These are phyloP conservation scores for Thera obeliscata DNA, from an alignment of 2,888 invertebrate species.

Conservation along the genomic window DNA sequence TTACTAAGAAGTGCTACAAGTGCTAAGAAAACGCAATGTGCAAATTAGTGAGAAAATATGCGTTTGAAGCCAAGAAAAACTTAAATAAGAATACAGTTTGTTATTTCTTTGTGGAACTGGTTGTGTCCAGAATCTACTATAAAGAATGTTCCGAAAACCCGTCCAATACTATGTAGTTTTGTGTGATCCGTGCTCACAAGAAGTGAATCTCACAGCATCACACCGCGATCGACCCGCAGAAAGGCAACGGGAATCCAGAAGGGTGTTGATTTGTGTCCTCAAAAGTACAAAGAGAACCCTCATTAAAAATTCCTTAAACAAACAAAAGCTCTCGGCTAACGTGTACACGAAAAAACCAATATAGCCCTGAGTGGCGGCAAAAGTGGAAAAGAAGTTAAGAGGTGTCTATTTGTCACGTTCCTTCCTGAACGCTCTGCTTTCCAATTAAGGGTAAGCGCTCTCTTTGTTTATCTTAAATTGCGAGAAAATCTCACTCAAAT, in stretches of 20 bases:
- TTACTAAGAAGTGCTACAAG: slow-evolving; percentile 70
- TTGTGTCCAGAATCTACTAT: too few species aligned
- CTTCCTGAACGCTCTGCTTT: slow-evolving; percentile 83
- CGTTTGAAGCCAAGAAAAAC: neutral
- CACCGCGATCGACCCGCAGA: slow-evolving; percentile 3
- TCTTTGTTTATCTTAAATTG: slow-evolving; percentile 85
- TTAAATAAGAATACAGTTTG: neutral
- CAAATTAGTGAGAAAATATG: slow-evolving; percentile 5
- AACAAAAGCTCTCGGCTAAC: slow-evolving; percentile 73
- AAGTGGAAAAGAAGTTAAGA: slow-evolving; percentile 84
- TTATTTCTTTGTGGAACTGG: neutral
- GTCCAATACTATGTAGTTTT: neutral
- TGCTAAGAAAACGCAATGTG: slow-evolving; percentile 48
- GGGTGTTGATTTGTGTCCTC: slow-evolving; percentile 46
- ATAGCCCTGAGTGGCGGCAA: slow-evolving; percentile 75
- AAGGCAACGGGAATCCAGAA: slow-evolving; percentile 31
- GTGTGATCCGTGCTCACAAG: neutral
- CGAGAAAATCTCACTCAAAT: slow-evolving; percentile 85
- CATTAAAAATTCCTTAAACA: slow-evolving; percentile 78
- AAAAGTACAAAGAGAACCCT: slow-evolving; percentile 54
- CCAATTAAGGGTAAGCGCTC: slow-evolving; percentile 85
- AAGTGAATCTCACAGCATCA: neutral
- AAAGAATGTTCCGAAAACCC: neutral
- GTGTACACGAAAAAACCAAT: slow-evolving; percentile 79
- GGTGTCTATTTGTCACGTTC: slow-evolving; percentile 85